Conservation (phyloP, 2,888 invertebrate genomes). For the Ferdinandea cuprea region DNA sequence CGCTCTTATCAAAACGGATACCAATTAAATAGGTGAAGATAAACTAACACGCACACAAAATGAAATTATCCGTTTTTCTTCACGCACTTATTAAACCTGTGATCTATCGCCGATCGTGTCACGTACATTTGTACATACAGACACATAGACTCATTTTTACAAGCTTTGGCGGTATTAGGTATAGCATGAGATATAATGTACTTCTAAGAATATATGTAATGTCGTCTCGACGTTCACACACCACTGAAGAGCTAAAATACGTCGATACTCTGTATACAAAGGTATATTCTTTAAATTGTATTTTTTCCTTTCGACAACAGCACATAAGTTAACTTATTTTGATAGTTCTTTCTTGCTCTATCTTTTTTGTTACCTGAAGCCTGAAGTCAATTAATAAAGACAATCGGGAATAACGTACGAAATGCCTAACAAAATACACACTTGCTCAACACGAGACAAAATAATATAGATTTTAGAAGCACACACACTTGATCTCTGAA, state of each 20-base stretch:
- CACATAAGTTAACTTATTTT: too few species aligned
- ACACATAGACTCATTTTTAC: conserved; percentile 35
- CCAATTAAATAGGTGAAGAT: conserved; percentile 1
- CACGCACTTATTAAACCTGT: conserved; percentile 32
- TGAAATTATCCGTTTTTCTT: conserved; percentile 26
- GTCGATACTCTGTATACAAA: conserved; percentile 12
- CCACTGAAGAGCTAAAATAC: neutral
- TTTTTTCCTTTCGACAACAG: neutral
- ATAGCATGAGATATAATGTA: conserved; percentile 61
- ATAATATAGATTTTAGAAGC: conserved; percentile 6
- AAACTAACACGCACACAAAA: conserved; percentile 29
- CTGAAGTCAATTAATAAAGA: conserved; percentile 17
- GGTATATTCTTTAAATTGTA: conserved; percentile 5
- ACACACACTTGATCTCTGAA: conserved; percentile 24
- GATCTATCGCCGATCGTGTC: conserved; percentile 61
- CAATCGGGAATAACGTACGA: conserved; percentile 10
- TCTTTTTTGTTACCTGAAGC: conserved; percentile 37
- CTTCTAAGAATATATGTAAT: conserved; percentile 25
- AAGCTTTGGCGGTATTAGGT: conserved; percentile 60
- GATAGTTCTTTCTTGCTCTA: too few species aligned
- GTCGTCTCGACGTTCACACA: conserved; percentile 16
- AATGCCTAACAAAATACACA: conserved; percentile 2
- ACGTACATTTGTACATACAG: conserved; percentile 26
- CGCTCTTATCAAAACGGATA: conserved; percentile 34
- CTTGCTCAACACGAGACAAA: conserved; percentile 3